Percentiles rank a stretch among this genome's conserved stretches.
Evolutionary conservation across 1,140 invertebrate genomes (phyloP).

Genomic region (Heterodera schachtii): DNA sequence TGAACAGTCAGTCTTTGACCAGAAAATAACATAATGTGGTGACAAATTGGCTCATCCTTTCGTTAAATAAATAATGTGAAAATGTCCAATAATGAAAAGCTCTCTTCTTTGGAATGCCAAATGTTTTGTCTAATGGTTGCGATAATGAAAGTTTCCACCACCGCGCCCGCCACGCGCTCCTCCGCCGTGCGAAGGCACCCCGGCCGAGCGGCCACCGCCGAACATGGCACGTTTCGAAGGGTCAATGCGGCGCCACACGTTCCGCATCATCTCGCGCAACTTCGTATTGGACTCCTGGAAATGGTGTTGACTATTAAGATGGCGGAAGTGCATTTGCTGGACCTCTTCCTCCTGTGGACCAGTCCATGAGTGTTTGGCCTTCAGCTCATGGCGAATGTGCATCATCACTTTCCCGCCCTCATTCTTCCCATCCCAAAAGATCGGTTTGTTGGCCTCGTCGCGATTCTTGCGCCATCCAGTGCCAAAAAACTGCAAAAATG

Average conservation of each 20-base stretch:
- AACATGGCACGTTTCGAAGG: conserved; percentile 27
- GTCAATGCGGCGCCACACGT: conserved; percentile 58
- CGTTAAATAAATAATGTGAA: no score
- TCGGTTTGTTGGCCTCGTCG: conserved; percentile 58
- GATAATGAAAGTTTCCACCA: conserved; percentile 18
- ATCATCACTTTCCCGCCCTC: conserved; percentile 56
- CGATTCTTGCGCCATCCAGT: conserved; percentile 62
- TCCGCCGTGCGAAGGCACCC: background rate
- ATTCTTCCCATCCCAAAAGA: conserved; percentile 61
- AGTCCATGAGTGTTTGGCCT: conserved; percentile 38
- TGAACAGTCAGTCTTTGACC: no score
- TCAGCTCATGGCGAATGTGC: conserved; percentile 50
- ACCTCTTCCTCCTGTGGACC: conserved; percentile 53
- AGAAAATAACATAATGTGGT: no score
- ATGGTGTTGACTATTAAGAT: no score
- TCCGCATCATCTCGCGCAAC: conserved; percentile 34
- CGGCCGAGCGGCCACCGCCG: conserved; percentile 4
- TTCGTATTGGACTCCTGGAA: conserved; percentile 16
- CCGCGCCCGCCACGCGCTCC: conserved; percentile 25
- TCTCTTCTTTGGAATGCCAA: no score
- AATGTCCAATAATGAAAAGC: no score
- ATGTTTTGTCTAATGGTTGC: conserved; percentile 1
- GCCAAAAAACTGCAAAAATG: conserved; percentile 50
- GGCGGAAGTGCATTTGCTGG: background rate
- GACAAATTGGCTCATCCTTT: background rate